Evolutionary conservation across 2,797 vertebrate species (phyloP), one percentile per base, ranked within the genome.

Genomic region (Enteromius fasciolatus): DNA sequence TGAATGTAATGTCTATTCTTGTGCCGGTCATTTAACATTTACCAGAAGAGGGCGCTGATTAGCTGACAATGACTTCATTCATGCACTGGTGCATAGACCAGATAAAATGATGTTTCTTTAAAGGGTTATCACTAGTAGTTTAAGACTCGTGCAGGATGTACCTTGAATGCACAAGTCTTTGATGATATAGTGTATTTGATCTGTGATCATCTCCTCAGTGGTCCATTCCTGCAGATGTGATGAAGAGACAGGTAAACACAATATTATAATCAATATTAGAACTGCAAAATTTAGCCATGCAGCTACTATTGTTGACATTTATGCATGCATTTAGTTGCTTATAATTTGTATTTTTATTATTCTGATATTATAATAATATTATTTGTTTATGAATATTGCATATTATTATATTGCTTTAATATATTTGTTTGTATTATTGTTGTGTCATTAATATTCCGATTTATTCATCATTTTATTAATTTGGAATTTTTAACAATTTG

Each of bases 111-210:
- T 20, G 11, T 67, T 67, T 67, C 2, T n/a, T 41, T 64, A 33
- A 33, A 64, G 6, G 5, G 3, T 61, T 6, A 8, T 8, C 8
- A 41, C 8, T 63, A 36, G 33, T 20, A n/a, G 11, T 39, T 66
- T 9, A 36, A 66, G 31, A 36, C 63, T 36, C 9, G 17, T 66
- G 33, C 1, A 36, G 33, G 4, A 39, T 66, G 31, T 39, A 2
- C 2, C 2, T 66, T 66, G 31, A 31, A 31, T 31, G 31, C 31
- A 28, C 28, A n/a, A n/a, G n/a, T n/a, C 83, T 78, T 83, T 89
- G 36, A 84, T 87, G 87, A 88, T 88, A 89, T 89, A 66, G 80
- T 85, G 2, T 3, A 10, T 31, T 28, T 61, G 78, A 46, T 18
- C 54, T 50, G 66, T 50, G 67, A 52, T 61, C 15, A 1, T 54